Conservation (phyloP, 2,797 vertebrate genomes). For the Remorina albescens region DNA sequence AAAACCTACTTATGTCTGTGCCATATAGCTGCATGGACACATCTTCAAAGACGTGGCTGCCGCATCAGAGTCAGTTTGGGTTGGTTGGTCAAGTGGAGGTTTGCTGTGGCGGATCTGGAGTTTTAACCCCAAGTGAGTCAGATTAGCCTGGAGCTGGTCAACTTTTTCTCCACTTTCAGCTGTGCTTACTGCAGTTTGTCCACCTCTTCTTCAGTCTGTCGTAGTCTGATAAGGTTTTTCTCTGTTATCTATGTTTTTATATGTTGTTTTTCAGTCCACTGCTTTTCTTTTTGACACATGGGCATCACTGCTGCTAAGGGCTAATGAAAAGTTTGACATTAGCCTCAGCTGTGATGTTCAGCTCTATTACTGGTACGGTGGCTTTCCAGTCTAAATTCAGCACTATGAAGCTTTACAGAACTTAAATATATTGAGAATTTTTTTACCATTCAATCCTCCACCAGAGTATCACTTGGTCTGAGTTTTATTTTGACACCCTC, state of each 20-base stretch:
- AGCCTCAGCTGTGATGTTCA: slow-evolving; percentile 21
- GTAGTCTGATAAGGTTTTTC: slow-evolving; percentile 48
- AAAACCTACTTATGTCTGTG: slow-evolving; percentile 70
- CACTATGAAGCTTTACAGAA: slow-evolving; percentile 28
- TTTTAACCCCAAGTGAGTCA: slow-evolving; percentile 83
- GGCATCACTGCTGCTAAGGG: slow-evolving; percentile 26
- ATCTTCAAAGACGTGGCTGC: slow-evolving; percentile 81
- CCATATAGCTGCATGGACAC: slow-evolving; percentile 82
- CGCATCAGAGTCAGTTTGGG: slow-evolving; percentile 82
- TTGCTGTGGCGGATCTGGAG: slow-evolving; percentile 80
- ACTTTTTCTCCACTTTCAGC: slow-evolving; percentile 50
- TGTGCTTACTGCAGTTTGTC: slow-evolving; percentile 44
- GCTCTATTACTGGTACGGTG: slow-evolving; percentile 14
- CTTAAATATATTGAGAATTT: slow-evolving; percentile 31
- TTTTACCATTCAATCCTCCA: slow-evolving; percentile 40
- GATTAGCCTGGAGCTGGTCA: slow-evolving; percentile 37
- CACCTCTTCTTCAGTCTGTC: slow-evolving; percentile 57
- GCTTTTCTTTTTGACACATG: slow-evolving; percentile 25
- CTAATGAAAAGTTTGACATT: slow-evolving; percentile 45
- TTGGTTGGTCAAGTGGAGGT: slow-evolving; percentile 82
- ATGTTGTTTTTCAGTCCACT: slow-evolving; percentile 32
- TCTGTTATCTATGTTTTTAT: slow-evolving; percentile 63
- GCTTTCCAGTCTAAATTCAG: slow-evolving; percentile 38
- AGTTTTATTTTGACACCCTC: slow-evolving; percentile 69
- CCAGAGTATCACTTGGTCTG: slow-evolving; percentile 36